Evolutionary conservation across 2,888 invertebrate genomes (phyloP).

Genomic region (Anthrax anthrax): DNA sequence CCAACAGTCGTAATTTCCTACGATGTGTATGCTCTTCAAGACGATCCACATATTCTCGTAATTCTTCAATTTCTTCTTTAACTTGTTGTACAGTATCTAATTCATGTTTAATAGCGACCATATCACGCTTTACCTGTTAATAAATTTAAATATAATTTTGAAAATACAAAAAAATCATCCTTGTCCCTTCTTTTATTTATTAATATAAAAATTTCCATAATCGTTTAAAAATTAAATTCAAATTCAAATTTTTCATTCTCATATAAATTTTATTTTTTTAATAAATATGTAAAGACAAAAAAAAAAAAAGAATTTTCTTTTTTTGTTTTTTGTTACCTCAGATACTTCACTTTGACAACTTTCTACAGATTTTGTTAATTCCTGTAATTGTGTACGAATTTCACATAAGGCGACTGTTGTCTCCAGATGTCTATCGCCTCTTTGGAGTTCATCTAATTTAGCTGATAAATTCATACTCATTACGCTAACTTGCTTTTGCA

Average conservation of each 20-base stretch:
- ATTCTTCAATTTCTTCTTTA: slow-evolving; percentile 86
- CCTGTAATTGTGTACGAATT: slow-evolving; percentile 83
- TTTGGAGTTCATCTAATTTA: slow-evolving; percentile 87
- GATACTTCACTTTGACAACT: slow-evolving; percentile 90
- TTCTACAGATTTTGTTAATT: slow-evolving; percentile 86
- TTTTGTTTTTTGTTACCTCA: slow-evolving; percentile 46
- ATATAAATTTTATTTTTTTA: too few relatives aligned
- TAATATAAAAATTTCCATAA: too few relatives aligned
- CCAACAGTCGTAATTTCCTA: slow-evolving; percentile 75
- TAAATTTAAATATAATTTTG: not conserved
- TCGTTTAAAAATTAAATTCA: too few relatives aligned
- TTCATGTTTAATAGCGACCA: slow-evolving; percentile 90
- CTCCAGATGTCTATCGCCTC: slow-evolving; percentile 79
- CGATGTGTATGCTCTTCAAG: slow-evolving; percentile 84
- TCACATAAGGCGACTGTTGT: slow-evolving; percentile 88
- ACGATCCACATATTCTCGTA: slow-evolving; percentile 82
- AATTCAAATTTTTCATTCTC: too few relatives aligned
- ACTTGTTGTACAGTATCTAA: slow-evolving; percentile 88
- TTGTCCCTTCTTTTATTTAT: too few relatives aligned
- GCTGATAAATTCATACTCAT: slow-evolving; percentile 93
- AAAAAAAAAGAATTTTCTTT: too few relatives aligned
- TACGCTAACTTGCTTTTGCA: slow-evolving; percentile 95
- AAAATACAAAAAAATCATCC: too few relatives aligned
- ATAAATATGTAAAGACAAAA: too few relatives aligned
- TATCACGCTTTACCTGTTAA: slow-evolving; percentile 83